Base-by-base conservation (phyloP, 2,113 vertebrate species). In the Morphnarchus princeps region DNA sequence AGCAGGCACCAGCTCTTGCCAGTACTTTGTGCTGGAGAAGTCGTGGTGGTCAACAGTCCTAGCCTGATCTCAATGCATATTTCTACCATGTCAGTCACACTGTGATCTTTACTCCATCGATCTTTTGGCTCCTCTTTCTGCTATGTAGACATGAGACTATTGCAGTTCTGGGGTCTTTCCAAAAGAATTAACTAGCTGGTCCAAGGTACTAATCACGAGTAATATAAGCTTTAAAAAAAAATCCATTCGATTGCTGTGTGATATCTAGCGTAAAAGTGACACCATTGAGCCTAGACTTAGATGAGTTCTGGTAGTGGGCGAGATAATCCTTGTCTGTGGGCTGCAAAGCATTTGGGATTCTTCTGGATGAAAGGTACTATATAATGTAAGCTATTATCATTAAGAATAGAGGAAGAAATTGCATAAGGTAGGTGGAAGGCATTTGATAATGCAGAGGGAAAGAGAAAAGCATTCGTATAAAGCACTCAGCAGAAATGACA, bases 301-400 rank as follows among this genome's bases (percentile, higher is more conserved):
- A 89, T 89, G 74, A 78, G 59, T 90, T 93, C 89, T 96, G 71
- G 34, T 73, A 69, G 95, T 97, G 95, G 97, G 95, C 76, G 96
- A 95, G 91, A 97, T 97, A 94, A 97, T 97, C 90, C 95, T 94
- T 91, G 52, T 93, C 94, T 96, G 95, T 96, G 90, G 92, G 93
- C 93, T 96, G 89, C 77, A 92, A 92, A 93, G 95, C 92, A 89
- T 97, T 96, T 97, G 94, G 82, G 91, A 95, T 95, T 95, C 94
- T 98, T 97, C 94, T 97, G 88, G 77, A 95, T 96, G 94, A 97
- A 95, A 97, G 76, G 91, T 95, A 72, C 85, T 93, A 83, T n/a
- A 94, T 95, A 94, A 97, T 94, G 67, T 74, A 94, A 95, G 89
- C 94, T 96, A 93, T 93, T 97, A 94, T 97, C 95, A 78, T 95